Conservation (phyloP, 2,888 invertebrate species). For the Machimus atricapillus region DNA sequence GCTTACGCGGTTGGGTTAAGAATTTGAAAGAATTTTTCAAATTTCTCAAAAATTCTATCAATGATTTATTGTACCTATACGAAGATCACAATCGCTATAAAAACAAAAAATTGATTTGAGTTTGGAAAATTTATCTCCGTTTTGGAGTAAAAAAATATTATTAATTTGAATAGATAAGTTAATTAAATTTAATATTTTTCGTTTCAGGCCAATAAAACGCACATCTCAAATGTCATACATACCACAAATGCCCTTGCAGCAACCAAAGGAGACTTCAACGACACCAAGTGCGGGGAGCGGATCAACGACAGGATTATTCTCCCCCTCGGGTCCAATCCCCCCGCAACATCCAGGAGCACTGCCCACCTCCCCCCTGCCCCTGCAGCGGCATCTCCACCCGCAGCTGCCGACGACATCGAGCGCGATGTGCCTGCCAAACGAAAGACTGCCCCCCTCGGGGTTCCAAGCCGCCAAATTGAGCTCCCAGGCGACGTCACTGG, state of each 20-base stretch:
- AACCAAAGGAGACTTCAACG: slow-evolving; percentile 42
- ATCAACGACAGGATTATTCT: slow-evolving; percentile 56
- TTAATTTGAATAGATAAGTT: too few species aligned
- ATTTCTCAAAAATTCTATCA: too few species aligned
- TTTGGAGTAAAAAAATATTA: too few species aligned
- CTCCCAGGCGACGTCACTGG: slow-evolving; percentile 33
- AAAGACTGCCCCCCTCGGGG: slow-evolving; percentile 49
- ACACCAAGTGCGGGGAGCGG: slow-evolving; percentile 5
- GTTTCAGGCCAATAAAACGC: slow-evolving; percentile 49
- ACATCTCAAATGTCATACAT: slow-evolving; percentile 48
- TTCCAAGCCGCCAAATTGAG: slow-evolving; percentile 46
- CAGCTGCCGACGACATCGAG: slow-evolving; percentile 43
- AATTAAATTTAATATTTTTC: not conserved
- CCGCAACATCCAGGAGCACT: slow-evolving; percentile 50
- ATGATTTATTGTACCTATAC: too few species aligned
- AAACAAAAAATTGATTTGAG: too few species aligned
- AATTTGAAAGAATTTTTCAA: too few species aligned
- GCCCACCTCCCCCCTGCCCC: slow-evolving; percentile 59
- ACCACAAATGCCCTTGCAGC: slow-evolving; percentile 48
- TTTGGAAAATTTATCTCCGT: too few species aligned
- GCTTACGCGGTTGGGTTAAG: too few species aligned
- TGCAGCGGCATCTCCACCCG: slow-evolving; percentile 56
- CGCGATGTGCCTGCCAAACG: slow-evolving; percentile 38
- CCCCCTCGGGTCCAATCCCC: slow-evolving; percentile 41
- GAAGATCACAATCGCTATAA: too few species aligned